Evolutionary conservation across 2,888 invertebrate species (phyloP).

Genomic region (Drosophila barbarae): DNA sequence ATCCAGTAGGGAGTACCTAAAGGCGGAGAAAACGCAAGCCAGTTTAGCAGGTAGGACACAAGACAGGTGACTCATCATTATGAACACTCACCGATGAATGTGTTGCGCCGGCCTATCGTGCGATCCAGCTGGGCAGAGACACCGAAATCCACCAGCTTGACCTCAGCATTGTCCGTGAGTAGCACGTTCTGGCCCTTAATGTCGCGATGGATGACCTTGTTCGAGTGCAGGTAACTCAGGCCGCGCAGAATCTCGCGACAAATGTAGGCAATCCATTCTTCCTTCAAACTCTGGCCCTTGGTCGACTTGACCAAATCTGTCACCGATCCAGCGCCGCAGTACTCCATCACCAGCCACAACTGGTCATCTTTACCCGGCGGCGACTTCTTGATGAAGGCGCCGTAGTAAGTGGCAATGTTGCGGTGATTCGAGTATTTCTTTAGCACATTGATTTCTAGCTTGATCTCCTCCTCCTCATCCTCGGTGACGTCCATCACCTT

Average conservation of each 20-base stretch:
- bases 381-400: slow-evolving; percentile 99
- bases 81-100: slow-evolving; percentile 86
- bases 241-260: slow-evolving; percentile 97
- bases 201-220: slow-evolving; percentile 99
- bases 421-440: slow-evolving; percentile 99
- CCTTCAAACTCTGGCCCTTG: slow-evolving; percentile 98
- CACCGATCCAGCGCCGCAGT: slow-evolving; percentile 99
- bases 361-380: slow-evolving; percentile 99
- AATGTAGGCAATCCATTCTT: slow-evolving; percentile 99
- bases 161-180: slow-evolving; percentile 99
- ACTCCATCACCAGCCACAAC: slow-evolving; percentile 99
- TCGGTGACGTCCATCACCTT: slow-evolving; percentile 99
- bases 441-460: slow-evolving; percentile 99
- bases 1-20: slow-evolving; percentile 97
- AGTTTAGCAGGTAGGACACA: slow-evolving; percentile 31
- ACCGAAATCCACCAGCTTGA: slow-evolving; percentile 99
- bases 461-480: slow-evolving; percentile 99
- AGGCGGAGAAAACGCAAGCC: slow-evolving; percentile 14
- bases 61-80: slow-evolving; percentile 20
- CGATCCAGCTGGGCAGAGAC: slow-evolving; percentile 99
- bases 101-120: slow-evolving; percentile 98
- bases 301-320: slow-evolving; percentile 99
- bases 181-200: slow-evolving; percentile 99
- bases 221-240: slow-evolving; percentile 97
- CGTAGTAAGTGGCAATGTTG: slow-evolving; percentile 99